phyloP scores from a whole-genome alignment of 2,113 vertebrate species.

The Sigmodon hispidus region DNA sequence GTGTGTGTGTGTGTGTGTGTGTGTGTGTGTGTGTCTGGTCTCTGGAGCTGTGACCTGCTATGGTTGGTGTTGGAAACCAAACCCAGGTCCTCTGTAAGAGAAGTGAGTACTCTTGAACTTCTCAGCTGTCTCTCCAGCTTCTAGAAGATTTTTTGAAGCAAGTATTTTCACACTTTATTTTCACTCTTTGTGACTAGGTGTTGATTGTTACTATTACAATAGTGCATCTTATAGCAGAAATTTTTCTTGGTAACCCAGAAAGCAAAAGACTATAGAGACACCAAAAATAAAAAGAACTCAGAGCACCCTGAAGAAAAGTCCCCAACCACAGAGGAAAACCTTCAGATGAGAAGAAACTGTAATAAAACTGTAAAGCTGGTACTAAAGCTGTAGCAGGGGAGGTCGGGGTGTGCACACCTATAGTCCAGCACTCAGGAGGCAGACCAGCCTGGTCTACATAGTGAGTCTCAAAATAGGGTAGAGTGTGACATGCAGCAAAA shows the following conservation, averaged over 20 bases:
- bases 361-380: neutral
- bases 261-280: neutral
- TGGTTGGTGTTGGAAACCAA: neutral
- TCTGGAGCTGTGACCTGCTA: neutral
- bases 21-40: neutral
- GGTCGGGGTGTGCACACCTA: fast-evolving
- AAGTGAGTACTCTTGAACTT: neutral
- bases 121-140: neutral
- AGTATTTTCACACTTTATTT: neutral
- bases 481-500: neutral
- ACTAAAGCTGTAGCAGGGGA: neutral
- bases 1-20: neutral
- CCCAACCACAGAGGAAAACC: neutral
- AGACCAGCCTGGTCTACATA: neutral
- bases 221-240: neutral
- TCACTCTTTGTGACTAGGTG: neutral
- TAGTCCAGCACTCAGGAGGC: neutral
- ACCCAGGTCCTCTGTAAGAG: neutral
- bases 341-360: neutral
- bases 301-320: neutral
- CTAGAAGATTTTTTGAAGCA: neutral
- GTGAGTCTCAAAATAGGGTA: neutral
- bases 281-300: neutral
- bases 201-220: neutral
- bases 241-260: neutral